Conservation (phyloP, 2,888 invertebrate genomes). For the Phyllotreta striolata region DNA sequence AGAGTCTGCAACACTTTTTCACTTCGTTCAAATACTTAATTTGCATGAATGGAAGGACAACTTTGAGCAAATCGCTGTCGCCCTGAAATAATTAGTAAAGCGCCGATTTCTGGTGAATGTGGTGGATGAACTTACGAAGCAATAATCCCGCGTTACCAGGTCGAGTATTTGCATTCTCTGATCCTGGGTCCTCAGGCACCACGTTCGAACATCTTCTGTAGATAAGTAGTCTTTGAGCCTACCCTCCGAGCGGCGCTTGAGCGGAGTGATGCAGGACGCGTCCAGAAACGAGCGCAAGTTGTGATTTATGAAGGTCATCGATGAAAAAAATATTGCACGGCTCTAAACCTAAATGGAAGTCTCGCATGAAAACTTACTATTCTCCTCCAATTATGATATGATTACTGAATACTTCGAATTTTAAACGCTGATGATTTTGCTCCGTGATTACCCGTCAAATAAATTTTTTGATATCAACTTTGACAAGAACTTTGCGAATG, state of each 20-base stretch:
- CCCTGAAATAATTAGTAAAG: neutral
- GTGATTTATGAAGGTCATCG: conserved; percentile 39
- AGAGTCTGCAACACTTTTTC: conserved; percentile 3
- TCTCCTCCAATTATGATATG: too few species aligned
- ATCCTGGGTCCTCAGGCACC: conserved; percentile 67
- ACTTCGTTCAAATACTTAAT: neutral
- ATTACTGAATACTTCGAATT: too few species aligned
- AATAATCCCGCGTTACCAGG: conserved; percentile 57
- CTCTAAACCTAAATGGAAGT: too few species aligned
- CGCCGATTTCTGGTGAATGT: neutral
- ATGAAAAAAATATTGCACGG: conserved; percentile 6
- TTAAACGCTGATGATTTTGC: too few species aligned
- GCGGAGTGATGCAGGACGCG: conserved; percentile 32
- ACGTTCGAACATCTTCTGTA: conserved; percentile 67
- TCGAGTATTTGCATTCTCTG: conserved; percentile 67
- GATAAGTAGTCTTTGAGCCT: conserved; percentile 67
- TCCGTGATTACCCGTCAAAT: too few species aligned
- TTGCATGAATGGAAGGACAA: neutral
- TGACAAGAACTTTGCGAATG: too few species aligned
- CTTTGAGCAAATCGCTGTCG: neutral
- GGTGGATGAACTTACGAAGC: too few species aligned
- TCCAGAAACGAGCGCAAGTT: conserved; percentile 38
- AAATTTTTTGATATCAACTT: too few species aligned
- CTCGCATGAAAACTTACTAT: too few species aligned
- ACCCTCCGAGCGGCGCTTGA: conserved; percentile 59